A percentile compares a stretch with the other conserved stretches of the same genome.
phyloP scores from a whole-genome alignment of 2,113 vertebrate genomes.

The Oryzias woworae region DNA sequence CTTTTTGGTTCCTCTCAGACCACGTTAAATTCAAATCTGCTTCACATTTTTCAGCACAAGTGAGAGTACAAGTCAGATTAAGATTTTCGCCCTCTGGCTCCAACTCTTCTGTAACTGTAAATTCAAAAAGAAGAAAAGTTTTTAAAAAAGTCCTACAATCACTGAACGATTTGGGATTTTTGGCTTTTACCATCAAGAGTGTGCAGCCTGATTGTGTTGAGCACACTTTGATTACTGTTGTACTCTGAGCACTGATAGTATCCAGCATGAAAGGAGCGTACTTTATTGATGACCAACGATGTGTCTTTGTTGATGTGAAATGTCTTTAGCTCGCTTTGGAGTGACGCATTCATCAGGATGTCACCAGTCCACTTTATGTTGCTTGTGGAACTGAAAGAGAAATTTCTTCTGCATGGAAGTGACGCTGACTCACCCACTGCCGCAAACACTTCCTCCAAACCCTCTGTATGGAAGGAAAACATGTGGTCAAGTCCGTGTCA shows the following conservation, averaged over 20 bases:
- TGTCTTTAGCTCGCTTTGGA: no score
- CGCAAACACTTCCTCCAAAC: constrained; percentile 63
- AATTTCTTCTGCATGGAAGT: constrained; percentile 42
- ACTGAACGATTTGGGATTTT: background rate
- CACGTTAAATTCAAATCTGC: constrained; percentile 54
- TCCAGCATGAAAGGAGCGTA: constrained; percentile 40
- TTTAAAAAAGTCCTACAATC: background rate
- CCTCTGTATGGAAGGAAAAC: constrained; percentile 37
- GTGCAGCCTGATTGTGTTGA: constrained; percentile 41
- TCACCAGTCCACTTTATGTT: constrained; percentile 4
- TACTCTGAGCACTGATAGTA: constrained; percentile 47
- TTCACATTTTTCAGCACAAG: constrained; percentile 46
- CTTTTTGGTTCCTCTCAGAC: constrained; percentile 10
- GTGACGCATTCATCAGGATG: no score
- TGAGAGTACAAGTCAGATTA: constrained; percentile 55
- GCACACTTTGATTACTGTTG: background rate
- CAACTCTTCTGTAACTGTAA: constrained; percentile 38
- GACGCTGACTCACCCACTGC: constrained; percentile 56
- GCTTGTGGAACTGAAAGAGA: constrained; percentile 17
- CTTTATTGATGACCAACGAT: constrained; percentile 39
- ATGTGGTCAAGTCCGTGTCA: background rate
- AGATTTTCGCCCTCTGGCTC: constrained; percentile 18
- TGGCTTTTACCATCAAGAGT: constrained; percentile 46
- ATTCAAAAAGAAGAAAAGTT: background rate
- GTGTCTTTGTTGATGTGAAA: constrained; percentile 17